These are phyloP conservation scores for Amphipyra berbera DNA, from an alignment of 2,888 invertebrate genomes.

Conservation along the genomic window DNA sequence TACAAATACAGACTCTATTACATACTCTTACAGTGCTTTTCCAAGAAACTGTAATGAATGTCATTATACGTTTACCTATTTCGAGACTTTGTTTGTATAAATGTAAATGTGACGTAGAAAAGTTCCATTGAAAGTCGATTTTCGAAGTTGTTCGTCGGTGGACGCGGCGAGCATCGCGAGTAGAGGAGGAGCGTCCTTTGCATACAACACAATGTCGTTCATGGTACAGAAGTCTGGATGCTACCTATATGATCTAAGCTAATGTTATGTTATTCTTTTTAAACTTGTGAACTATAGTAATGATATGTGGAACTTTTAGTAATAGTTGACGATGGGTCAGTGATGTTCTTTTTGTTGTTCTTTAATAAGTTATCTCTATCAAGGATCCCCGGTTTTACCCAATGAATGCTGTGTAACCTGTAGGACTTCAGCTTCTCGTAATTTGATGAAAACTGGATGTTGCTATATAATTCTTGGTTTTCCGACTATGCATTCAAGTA, in stretches of 20 bases:
- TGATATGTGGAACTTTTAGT: no score
- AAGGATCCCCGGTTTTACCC: no score
- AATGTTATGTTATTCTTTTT: slow-evolving; percentile 42
- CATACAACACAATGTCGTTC: slow-evolving; percentile 70
- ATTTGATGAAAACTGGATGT: neutral
- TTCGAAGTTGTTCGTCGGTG: slow-evolving; percentile 77
- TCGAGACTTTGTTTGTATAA: slow-evolving; percentile 70
- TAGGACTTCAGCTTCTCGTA: neutral
- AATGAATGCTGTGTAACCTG: no score
- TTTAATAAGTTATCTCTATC: no score
- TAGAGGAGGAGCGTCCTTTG: slow-evolving; percentile 69
- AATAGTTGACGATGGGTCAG: no score
- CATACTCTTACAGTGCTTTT: slow-evolving; percentile 3
- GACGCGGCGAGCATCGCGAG: slow-evolving; percentile 71
- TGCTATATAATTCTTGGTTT: slow-evolving; percentile 7
- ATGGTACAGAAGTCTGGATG: slow-evolving; percentile 58
- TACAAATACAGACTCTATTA: neutral
- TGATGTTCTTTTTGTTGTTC: no score
- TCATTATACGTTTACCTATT: slow-evolving; percentile 54
- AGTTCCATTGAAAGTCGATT: slow-evolving; percentile 86
- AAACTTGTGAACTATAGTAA: slow-evolving; percentile 8
- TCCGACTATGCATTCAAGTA: slow-evolving; percentile 13
- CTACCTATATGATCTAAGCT: slow-evolving; percentile 55
- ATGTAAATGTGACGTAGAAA: slow-evolving; percentile 79
- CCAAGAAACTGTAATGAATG: slow-evolving; percentile 46